Evolutionary conservation across 2,797 vertebrate genomes (phyloP), one percentile per base, ranked within the genome.

Genomic region (Leucoraja ocellata): DNA sequence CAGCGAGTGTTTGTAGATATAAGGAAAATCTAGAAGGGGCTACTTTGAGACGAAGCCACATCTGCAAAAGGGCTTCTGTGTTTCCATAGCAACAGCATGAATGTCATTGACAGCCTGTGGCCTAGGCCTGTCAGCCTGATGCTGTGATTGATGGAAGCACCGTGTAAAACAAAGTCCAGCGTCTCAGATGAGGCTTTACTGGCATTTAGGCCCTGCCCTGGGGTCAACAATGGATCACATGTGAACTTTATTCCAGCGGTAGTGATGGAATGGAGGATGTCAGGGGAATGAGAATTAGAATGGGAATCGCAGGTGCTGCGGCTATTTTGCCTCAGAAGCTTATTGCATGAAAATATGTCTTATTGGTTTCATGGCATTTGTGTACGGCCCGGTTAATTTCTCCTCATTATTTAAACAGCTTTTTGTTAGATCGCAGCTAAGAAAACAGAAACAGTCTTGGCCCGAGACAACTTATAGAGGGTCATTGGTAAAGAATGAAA

Each of bases 261-360:
- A 94, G 16, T 2, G 68, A 78, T 94, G 94, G 95, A 96, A 96
- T 95, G 95, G 86, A 93, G 95, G 93, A 94, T 95, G 93, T 94
- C 93, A 91, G 95, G 95, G 95, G 95, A 95, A 95, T 95, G 94
- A 93, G 94, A 95, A 95, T 95, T 94, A 93, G 94, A 95, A 95
- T 95, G 97, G 96, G 96, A 97, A 96, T 96, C 96, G 94, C 97
- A 98, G 97, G 97, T 98, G 97, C 95, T 95, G 95, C 96, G 95
- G 94, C 46, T 4, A 94, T 95, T 95, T 95, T 94, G 93, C 94
- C 95, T 96, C 95, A 86, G 79, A 95, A 95, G 96, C 96, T 96
- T 95, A 95, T 95, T 94, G 95, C 94, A 54, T 94, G 94, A 94
- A 94, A 94, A 94, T 93, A 93, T 94, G 94, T 39, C 13, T 94